Evolutionary conservation across 2,888 invertebrate species (phyloP).

Genomic region (Cheiracanthium punctorium): DNA sequence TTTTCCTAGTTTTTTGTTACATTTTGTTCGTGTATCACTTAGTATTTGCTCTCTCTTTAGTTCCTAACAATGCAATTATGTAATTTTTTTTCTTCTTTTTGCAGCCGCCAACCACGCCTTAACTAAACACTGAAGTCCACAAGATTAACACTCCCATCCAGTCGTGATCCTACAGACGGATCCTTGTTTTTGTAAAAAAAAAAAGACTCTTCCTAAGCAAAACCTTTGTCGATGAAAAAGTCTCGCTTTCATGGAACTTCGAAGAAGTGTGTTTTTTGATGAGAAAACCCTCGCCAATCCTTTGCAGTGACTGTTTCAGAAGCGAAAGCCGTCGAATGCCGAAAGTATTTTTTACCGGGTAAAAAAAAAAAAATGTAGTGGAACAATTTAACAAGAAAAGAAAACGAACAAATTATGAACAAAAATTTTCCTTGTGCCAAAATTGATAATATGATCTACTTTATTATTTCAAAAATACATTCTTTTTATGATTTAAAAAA

Average conservation of each 20-base stretch:
- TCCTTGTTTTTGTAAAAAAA: too few species aligned
- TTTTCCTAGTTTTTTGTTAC: too few species aligned
- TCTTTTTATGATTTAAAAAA: too few species aligned
- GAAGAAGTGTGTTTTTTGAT: not conserved
- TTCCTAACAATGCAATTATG: too few species aligned
- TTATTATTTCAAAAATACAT: not conserved
- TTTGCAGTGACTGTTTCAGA: not conserved
- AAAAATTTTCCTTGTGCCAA: not conserved
- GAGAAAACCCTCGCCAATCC: not conserved
- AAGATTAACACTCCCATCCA: slow-evolving; percentile 1
- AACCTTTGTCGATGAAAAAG: not conserved
- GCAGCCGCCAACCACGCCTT: slow-evolving; percentile 17
- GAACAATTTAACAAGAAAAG: not conserved
- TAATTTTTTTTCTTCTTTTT: slow-evolving; percentile 6
- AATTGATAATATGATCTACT: not conserved
- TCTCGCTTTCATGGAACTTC: not conserved
- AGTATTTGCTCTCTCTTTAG: too few species aligned
- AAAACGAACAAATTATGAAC: slow-evolving; percentile 2
- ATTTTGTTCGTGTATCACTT: too few species aligned
- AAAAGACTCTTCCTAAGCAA: slow-evolving; percentile 17
- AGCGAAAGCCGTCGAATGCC: not conserved
- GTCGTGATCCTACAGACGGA: not conserved
- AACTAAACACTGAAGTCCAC: slow-evolving; percentile 1
- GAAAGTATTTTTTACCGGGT: too few species aligned
- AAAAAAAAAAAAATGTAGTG: too few species aligned